Base-by-base conservation (phyloP, 2,113 vertebrate species). In the Erpornis zantholeuca region DNA sequence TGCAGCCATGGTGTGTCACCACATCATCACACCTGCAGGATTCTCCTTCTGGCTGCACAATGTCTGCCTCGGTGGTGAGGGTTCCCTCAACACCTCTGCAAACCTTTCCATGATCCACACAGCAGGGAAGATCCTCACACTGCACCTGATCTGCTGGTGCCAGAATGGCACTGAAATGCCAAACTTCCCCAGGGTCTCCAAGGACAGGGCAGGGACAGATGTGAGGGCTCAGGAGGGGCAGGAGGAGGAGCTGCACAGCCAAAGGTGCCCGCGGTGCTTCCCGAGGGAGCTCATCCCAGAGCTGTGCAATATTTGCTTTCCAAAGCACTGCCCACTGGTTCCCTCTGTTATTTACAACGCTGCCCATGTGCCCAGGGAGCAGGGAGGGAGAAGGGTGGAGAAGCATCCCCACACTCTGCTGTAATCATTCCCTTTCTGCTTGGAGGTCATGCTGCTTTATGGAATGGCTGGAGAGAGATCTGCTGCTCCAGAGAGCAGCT, bases 401-500 rank as follows among this genome's bases (percentile, higher is more conserved):
- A 13, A 77, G 7, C 15, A 47, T 11, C 73, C 88, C n/a, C 38
- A 23, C 27, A 21, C 59, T 60, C 54, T 3, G 8, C 64, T 56
- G 38, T n/a, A 52, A 90, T 53, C 68, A 63, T 89, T 95, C 66
- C 47, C 68, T 73, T 47, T n/a, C 94, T 90, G 59, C 82, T 82
- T 49, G 80, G 71, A 71, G 47, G 33, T 60, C 60, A 2, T 3
- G 69, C 56, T 75, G 72, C 77, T 94, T 71, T 94, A 83, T 89
- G 89, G 60, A 21, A 84, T 56, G 40, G 0, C 64, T 47, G 56
- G 35, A 49, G 71, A 35, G 80, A 91, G 80, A 86, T 88, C 38
- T 92, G 82, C 72, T 92, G 86, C 86, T 94, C 86, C 91, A 44
- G 69, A 81, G 86, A 85, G 86, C 88, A 86, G 38, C 63, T 87